A percentile compares a stretch with the other conserved stretches of the same genome.
Conservation (phyloP, 2,797 vertebrate genomes). For the Phoebastria nigripes region DNA sequence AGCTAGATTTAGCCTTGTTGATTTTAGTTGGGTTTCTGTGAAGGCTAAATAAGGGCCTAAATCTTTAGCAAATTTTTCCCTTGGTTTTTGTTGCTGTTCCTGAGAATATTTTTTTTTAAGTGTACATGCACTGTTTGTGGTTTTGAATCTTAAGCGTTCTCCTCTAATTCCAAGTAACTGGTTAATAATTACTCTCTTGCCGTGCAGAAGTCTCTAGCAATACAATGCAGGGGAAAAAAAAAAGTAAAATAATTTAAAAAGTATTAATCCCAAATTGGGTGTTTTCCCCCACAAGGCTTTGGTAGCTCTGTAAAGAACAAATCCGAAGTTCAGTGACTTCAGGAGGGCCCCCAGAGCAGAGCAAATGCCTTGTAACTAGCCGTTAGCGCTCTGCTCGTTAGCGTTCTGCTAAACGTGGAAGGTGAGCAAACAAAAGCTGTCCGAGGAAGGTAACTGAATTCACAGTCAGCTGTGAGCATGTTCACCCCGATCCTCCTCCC, state of each 20-base stretch:
- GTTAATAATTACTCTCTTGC: not conserved
- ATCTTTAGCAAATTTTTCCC: not conserved
- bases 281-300: not conserved
- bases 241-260: not conserved
- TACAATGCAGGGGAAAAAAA: not conserved
- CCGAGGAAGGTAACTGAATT: not conserved
- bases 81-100: not conserved
- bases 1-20: constrained; percentile 21
- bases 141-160: not conserved
- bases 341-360: not conserved
- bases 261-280: not conserved
- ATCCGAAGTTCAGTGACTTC: not conserved
- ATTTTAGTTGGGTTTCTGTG: not conserved
- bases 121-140: not conserved
- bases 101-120: not conserved
- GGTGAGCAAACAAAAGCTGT: not conserved
- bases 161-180: not conserved
- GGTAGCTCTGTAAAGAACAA: not conserved
- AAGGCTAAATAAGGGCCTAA: constrained; percentile 11
- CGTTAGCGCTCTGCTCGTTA: not conserved
- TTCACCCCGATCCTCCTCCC: not conserved
- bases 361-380: not conserved
- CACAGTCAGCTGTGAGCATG: not conserved
- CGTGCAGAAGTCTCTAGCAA: not conserved
- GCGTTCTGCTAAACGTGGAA: rapidly evolving